phyloP scores from a whole-genome alignment of 1,140 invertebrate species.

The Orius insidiosus region DNA sequence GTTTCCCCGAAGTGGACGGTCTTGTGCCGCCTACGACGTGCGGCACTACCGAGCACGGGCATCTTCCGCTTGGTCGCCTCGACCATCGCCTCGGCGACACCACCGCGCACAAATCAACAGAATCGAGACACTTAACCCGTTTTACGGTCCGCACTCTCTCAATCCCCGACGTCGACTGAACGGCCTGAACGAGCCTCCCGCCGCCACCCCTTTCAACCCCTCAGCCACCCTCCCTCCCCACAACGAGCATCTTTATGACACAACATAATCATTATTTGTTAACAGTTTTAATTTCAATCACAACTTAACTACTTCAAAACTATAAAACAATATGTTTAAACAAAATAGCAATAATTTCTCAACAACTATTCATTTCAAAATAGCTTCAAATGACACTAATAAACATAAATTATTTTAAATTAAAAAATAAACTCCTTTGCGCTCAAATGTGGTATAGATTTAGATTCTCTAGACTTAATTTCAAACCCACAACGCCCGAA shows the following conservation, averaged over 20 bases:
- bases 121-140: conserved; percentile 6
- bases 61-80: neutral
- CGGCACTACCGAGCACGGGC: conserved; percentile 17
- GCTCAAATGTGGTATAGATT: neutral
- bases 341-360: too few relatives aligned
- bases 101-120: conserved; percentile 1
- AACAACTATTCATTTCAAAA: too few relatives aligned
- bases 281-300: too few relatives aligned
- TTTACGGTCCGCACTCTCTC: conserved; percentile 4
- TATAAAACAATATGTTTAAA: too few relatives aligned
- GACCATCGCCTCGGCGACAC: conserved; percentile 2
- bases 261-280: too few relatives aligned
- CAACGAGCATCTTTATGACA: too few relatives aligned
- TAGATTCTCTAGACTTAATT: too few relatives aligned
- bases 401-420: too few relatives aligned
- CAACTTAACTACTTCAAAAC: too few relatives aligned
- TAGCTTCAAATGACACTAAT: too few relatives aligned
- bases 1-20: conserved; percentile 58
- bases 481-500: too few relatives aligned
- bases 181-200: neutral
- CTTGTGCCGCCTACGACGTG: conserved; percentile 45
- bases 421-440: neutral
- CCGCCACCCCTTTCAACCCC: neutral
- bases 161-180: conserved; percentile 4
- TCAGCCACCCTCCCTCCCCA: too few relatives aligned